These are phyloP conservation scores for Tetramorium alpestre DNA, from an alignment of 1,140 invertebrate genomes.

Conservation along the genomic window DNA sequence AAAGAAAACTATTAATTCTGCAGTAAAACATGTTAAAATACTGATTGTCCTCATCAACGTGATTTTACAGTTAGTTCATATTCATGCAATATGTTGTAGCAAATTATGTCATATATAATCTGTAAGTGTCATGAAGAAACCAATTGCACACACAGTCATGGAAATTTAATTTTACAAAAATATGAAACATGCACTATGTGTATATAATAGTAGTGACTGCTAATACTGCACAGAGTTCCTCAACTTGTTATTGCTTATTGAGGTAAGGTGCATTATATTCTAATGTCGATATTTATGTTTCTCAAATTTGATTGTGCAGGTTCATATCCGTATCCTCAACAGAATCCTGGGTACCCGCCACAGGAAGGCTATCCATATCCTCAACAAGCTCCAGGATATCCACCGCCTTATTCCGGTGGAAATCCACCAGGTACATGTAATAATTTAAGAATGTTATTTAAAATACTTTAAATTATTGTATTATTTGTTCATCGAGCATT, in stretches of 20 bases:
- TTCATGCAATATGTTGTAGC: not conserved
- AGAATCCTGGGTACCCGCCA: conserved; percentile 77
- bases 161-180: conserved; percentile 21
- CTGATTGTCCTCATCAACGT: not conserved
- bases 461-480: not conserved
- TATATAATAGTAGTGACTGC: conserved; percentile 41
- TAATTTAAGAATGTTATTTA: not conserved
- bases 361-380: conserved; percentile 71
- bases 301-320: conserved; percentile 66
- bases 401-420: conserved; percentile 81
- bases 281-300: conserved; percentile 23
- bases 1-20: not conserved
- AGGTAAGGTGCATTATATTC: not conserved
- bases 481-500: conserved; percentile 26
- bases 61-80: not conserved
- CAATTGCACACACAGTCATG: not conserved
- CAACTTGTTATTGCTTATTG: conserved; percentile 43
- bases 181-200: conserved; percentile 22
- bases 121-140: not conserved
- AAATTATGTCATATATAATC: conserved; percentile 2
- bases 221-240: conserved; percentile 48
- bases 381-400: conserved; percentile 73
- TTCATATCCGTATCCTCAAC: conserved; percentile 65
- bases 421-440: conserved; percentile 83
- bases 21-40: not conserved